These are phyloP conservation scores for Darevskia mixta DNA, from an alignment of 2,797 vertebrate species.

Conservation along the genomic window DNA sequence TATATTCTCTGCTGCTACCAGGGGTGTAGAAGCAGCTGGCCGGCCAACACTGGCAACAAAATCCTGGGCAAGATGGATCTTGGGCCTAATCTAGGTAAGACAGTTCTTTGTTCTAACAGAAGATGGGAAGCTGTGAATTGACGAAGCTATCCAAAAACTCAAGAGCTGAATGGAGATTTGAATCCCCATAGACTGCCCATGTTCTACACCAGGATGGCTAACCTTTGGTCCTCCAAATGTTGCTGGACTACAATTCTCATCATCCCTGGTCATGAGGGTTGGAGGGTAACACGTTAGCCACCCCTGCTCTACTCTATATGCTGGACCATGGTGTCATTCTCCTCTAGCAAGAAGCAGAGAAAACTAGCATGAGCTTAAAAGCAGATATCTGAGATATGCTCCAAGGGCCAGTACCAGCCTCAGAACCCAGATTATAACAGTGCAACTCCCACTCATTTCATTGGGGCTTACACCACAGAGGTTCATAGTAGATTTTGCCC, in stretches of 20 bases:
- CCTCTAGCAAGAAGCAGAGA: neutral
- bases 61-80: neutral
- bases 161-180: neutral
- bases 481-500: constrained; percentile 1
- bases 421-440: neutral
- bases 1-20: neutral
- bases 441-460: neutral
- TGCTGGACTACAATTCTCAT: neutral
- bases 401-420: neutral
- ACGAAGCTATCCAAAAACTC: neutral
- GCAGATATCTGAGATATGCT: no score
- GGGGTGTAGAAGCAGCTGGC: neutral
- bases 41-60: neutral
- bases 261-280: neutral
- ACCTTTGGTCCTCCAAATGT: neutral
- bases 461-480: neutral
- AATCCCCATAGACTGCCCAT: neutral
- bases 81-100: neutral
- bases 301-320: neutral
- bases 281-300: neutral
- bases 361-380: neutral
- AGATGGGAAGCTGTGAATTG: neutral
- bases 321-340: neutral
- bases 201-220: neutral
- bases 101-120: neutral